Conservation (phyloP, 2,888 invertebrate genomes). For the Andrena flavipes region DNA sequence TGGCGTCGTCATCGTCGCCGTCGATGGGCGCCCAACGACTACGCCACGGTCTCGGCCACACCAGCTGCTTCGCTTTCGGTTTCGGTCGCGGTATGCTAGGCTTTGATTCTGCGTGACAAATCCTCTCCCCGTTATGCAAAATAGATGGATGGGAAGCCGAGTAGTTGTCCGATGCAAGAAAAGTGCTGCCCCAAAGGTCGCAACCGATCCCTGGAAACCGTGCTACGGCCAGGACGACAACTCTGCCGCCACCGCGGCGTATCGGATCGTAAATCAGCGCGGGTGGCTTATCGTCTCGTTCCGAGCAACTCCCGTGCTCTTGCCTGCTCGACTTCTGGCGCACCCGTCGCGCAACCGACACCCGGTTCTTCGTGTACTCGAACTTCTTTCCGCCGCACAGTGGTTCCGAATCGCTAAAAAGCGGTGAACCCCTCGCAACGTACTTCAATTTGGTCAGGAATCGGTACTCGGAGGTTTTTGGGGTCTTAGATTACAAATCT, state of each 20-base stretch:
- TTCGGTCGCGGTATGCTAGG: constrained; percentile 29
- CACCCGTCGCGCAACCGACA: neutral
- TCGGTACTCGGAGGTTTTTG: too few species aligned
- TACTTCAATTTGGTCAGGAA: too few species aligned
- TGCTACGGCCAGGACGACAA: neutral
- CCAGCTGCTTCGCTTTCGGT: neutral
- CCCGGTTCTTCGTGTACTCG: constrained; percentile 27
- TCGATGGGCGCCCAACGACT: constrained; percentile 25
- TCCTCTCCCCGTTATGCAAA: neutral
- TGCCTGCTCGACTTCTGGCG: constrained; percentile 22
- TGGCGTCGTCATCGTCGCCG: constrained; percentile 37
- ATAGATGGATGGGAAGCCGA: neutral
- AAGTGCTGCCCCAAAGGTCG: neutral
- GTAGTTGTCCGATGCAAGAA: too few species aligned
- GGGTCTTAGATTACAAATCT: too few species aligned
- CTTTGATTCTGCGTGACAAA: constrained; percentile 24
- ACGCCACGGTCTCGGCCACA: constrained; percentile 5
- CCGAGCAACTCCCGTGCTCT: constrained; percentile 23
- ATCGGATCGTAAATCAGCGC: constrained; percentile 66
- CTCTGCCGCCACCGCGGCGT: neutral
- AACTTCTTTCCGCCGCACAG: constrained; percentile 40
- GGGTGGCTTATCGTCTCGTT: constrained; percentile 62
- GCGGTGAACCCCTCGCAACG: too few species aligned
- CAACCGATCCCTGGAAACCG: neutral
- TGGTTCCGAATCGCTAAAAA: too few species aligned